Percentiles rank a stretch among this genome's conserved stretches.
Conservation (phyloP, 2,797 vertebrate genomes). For the Apodemus agrarius region DNA sequence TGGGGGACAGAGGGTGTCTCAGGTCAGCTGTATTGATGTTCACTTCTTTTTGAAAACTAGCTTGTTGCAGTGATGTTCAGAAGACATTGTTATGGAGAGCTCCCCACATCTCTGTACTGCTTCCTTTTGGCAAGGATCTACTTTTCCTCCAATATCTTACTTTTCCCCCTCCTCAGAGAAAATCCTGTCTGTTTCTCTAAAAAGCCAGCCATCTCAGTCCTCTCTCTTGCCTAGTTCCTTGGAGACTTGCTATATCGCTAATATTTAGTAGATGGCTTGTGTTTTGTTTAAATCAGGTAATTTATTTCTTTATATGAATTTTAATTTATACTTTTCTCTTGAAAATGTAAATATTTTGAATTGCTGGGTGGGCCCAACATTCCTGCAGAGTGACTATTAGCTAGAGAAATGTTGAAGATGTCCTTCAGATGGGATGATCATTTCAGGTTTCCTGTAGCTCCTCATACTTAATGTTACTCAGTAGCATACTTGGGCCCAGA, state of each 20-base stretch:
- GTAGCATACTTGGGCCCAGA: neutral
- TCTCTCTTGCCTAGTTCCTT: neutral
- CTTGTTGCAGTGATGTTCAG: neutral
- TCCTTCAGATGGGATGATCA: neutral
- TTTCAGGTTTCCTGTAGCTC: neutral
- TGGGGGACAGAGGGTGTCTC: neutral
- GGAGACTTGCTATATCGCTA: neutral
- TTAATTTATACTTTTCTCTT: constrained; percentile 35
- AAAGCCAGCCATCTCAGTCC: neutral
- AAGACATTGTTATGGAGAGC: neutral
- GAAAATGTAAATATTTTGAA: neutral
- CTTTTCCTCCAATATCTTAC: neutral
- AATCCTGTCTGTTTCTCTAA: neutral
- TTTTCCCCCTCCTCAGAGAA: neutral
- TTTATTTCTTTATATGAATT: constrained; percentile 13
- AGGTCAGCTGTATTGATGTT: neutral
- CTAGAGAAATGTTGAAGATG: neutral
- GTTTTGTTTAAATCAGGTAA: neutral
- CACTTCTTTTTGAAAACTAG: neutral
- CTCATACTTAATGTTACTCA: too few species aligned
- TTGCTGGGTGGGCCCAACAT: neutral
- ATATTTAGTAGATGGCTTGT: neutral
- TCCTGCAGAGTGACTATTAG: neutral
- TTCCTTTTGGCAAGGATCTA: neutral
- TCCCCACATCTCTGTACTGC: neutral